These are phyloP conservation scores for Drosophila elegans DNA, from an alignment of 1,140 invertebrate species.

Conservation along the genomic window DNA sequence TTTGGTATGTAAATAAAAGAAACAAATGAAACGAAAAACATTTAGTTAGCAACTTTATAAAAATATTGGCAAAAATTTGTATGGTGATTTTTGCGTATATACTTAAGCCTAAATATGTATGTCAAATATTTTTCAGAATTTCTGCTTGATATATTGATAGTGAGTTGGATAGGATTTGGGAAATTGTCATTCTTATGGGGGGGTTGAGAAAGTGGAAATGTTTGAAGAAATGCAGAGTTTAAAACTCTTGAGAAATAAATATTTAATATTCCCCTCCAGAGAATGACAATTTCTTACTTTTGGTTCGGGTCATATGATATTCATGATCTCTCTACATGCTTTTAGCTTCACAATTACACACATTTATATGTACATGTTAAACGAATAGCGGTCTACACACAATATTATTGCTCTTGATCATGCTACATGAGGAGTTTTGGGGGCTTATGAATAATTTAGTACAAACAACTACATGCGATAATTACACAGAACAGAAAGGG, in stretches of 20 bases:
- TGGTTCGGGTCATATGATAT: constrained; percentile 7
- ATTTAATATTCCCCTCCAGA: background rate
- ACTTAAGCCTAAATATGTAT: constrained; percentile 54
- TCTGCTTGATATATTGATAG: constrained; percentile 11
- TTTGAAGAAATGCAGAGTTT: background rate
- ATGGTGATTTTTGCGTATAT: constrained; percentile 48
- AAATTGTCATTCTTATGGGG: constrained; percentile 23
- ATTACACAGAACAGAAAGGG: constrained; percentile 15
- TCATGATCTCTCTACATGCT: constrained; percentile 40
- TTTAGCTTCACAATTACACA: constrained; percentile 44
- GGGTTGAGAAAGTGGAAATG: background rate
- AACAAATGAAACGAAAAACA: constrained; percentile 84
- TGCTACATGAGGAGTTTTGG: constrained; percentile 19
- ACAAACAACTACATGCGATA: constrained; percentile 60
- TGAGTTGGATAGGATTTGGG: background rate
- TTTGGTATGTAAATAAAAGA: constrained; percentile 83
- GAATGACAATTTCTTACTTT: constrained; percentile 32
- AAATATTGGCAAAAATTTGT: constrained; percentile 53
- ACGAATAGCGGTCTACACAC: constrained; percentile 25
- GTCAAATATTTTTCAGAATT: constrained; percentile 28
- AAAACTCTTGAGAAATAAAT: background rate
- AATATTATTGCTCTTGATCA: constrained; percentile 32
- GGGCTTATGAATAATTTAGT: constrained; percentile 58
- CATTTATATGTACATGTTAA: constrained; percentile 38
- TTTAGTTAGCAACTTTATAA: constrained; percentile 84